Base-by-base conservation (phyloP, 2,888 invertebrate genomes). In the Cosmia trapezina region DNA sequence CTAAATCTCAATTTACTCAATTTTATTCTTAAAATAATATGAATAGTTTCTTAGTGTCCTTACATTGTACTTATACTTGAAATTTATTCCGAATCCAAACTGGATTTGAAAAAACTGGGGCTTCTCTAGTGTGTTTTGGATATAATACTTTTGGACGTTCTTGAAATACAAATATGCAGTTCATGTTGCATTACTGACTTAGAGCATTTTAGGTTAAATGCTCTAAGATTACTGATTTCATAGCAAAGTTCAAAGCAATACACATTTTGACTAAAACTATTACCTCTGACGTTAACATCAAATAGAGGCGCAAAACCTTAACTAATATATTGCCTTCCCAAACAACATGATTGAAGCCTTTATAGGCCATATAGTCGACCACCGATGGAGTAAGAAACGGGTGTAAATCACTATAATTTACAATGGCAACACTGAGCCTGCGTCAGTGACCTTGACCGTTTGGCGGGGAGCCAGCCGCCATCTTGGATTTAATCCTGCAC, bases 391-490 rank as follows among this genome's bases (percentile, higher is more conserved):
- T 83, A 70, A 78, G 70, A 73, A 76, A 75, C 73, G 75, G 53
- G 62, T 80, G 78, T 85, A 86, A 85, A 85, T 85, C 85, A 86
- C 65, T 56, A 41, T 77, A 79, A 85, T 86, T 86, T 85, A 86
- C 73, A 64, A 70, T 74, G 67, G 79, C 66, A 81, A 83, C 75
- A 68, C 65, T 63, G 69, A 70, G 75, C 82, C 71, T 74, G 60
- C 54, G 65, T 66, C 66, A 47, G 49, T 71, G 83, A 83, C 90
- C 89, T 90, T 90, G 89, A 89, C 87, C 86, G 84, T 28, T 82
- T 90, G 90, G 86, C 86, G 33, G 54, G 51, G 33, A 61, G 88
- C 87, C 87, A 88, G 78, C 57, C 54, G 45, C 73, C 75, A 53
- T 76, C 33, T 69, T 73, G 66, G 41, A 70, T 62, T 83, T 63